These are phyloP conservation scores for Gnathonemus echidnorhynchus DNA, from an alignment of 2,113 vertebrate species.

Conservation along the genomic window DNA sequence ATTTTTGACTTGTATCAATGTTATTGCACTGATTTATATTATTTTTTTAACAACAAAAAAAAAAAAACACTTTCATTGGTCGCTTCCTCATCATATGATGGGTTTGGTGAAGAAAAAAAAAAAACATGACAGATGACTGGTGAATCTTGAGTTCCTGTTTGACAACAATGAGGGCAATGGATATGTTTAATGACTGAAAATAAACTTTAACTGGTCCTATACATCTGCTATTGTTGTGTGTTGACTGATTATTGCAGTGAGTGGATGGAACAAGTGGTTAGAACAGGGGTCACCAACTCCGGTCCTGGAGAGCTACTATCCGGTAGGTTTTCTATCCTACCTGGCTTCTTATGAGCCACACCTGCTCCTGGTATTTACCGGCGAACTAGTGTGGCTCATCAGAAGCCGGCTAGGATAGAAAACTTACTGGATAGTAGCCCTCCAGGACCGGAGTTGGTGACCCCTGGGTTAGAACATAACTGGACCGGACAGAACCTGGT, in stretches of 20 bases:
- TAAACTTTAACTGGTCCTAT: constrained; percentile 52
- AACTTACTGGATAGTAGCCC: too few relatives aligned
- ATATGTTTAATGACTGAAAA: constrained; percentile 66
- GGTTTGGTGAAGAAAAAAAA: constrained; percentile 48
- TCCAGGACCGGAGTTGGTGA: too few relatives aligned
- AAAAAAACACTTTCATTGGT: background rate
- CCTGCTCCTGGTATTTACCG: too few relatives aligned
- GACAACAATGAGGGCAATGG: constrained; percentile 74
- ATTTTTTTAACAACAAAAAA: background rate
- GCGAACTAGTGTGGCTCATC: too few relatives aligned
- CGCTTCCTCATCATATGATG: background rate
- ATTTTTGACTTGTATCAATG: constrained; percentile 20
- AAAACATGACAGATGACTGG: constrained; percentile 63
- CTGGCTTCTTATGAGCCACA: too few relatives aligned
- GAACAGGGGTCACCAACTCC: too few relatives aligned
- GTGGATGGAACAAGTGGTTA: background rate
- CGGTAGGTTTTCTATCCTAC: too few relatives aligned
- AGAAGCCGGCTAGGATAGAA: too few relatives aligned
- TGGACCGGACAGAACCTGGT: background rate
- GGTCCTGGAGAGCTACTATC: too few relatives aligned
- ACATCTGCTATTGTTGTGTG: background rate
- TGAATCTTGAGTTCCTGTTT: constrained; percentile 73
- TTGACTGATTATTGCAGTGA: background rate
- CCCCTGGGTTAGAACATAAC: background rate
- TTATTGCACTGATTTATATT: constrained; percentile 31